phyloP scores from a whole-genome alignment of 2,113 vertebrate species.

The Herpetotheres cachinnans region DNA sequence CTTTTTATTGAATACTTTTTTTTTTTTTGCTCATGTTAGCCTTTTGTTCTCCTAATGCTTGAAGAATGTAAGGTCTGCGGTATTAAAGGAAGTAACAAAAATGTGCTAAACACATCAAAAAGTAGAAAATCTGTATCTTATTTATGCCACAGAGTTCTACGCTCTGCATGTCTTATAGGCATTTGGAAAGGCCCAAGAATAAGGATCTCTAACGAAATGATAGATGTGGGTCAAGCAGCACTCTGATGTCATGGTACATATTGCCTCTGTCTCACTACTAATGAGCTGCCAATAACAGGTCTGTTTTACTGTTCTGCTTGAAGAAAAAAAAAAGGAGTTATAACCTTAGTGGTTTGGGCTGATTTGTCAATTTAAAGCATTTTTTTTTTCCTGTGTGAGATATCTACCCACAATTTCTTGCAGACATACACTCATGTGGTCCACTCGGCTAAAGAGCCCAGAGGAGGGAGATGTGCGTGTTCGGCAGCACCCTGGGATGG shows the following conservation, averaged over 20 bases:
- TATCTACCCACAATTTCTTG: constrained; percentile 63
- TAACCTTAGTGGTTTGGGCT: constrained; percentile 75
- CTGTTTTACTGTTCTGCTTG: constrained; percentile 74
- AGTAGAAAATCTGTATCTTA: constrained; percentile 75
- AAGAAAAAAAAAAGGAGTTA: constrained; percentile 65
- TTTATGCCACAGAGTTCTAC: constrained; percentile 59
- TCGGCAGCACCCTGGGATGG: neutral
- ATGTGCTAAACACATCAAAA: constrained; percentile 82
- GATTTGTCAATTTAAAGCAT: constrained; percentile 73
- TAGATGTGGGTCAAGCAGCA: constrained; percentile 71
- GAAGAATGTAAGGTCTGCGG: constrained; percentile 66
- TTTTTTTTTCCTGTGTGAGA: constrained; percentile 18
- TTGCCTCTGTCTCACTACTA: constrained; percentile 71
- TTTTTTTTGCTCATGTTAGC: constrained; percentile 25
- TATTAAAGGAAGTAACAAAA: constrained; percentile 80
- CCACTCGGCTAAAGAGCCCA: neutral
- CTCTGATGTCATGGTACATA: constrained; percentile 73
- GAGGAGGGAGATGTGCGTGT: neutral
- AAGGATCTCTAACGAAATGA: constrained; percentile 62
- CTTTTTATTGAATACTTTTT: constrained; percentile 22
- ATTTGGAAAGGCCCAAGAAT: constrained; percentile 38
- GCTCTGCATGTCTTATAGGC: constrained; percentile 32
- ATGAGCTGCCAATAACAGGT: constrained; percentile 77
- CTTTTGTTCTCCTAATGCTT: constrained; percentile 73
- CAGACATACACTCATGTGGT: neutral